Evolutionary conservation across 1,140 invertebrate genomes (phyloP).

Genomic region (Pemphigus obesinymphae): DNA sequence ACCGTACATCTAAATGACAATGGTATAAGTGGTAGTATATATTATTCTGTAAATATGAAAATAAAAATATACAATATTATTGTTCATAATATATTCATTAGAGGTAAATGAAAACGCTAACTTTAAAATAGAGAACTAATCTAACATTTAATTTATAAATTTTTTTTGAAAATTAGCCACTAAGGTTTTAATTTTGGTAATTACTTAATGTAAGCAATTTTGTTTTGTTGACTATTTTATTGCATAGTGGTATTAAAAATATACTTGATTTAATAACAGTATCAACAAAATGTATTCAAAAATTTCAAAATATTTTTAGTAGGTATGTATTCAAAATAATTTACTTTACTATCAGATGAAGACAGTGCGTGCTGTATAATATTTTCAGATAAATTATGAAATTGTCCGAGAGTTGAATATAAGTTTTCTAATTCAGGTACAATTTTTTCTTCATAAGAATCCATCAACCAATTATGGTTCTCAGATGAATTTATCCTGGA

Average conservation of each 20-base stretch:
- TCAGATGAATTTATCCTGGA: neutral
- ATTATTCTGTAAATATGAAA: slow-evolving; percentile 19
- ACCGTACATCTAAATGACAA: slow-evolving; percentile 26
- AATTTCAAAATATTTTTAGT: neutral
- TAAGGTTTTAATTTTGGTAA: too few relatives aligned
- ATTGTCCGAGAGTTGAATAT: slow-evolving; percentile 5
- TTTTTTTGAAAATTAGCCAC: too few relatives aligned
- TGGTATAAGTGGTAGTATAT: slow-evolving; percentile 33
- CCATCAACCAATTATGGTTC: slow-evolving; percentile 22
- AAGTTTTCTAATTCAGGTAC: slow-evolving; percentile 1
- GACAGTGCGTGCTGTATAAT: slow-evolving; percentile 9
- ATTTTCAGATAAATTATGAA: slow-evolving; percentile 16
- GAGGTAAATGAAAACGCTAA: too few relatives aligned
- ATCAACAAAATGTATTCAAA: neutral
- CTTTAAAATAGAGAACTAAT: neutral
- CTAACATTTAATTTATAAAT: too few relatives aligned
- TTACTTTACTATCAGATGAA: slow-evolving; percentile 23
- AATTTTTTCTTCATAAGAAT: slow-evolving; percentile 1
- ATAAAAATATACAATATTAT: neutral
- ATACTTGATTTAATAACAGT: neutral
- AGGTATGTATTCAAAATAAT: neutral
- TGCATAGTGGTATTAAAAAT: neutral
- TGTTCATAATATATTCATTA: too few relatives aligned
- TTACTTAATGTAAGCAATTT: neutral
- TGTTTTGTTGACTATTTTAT: neutral